Conservation (phyloP, 92 coral and sea anemone genomes). For the Epizoanthus illoricatus region DNA sequence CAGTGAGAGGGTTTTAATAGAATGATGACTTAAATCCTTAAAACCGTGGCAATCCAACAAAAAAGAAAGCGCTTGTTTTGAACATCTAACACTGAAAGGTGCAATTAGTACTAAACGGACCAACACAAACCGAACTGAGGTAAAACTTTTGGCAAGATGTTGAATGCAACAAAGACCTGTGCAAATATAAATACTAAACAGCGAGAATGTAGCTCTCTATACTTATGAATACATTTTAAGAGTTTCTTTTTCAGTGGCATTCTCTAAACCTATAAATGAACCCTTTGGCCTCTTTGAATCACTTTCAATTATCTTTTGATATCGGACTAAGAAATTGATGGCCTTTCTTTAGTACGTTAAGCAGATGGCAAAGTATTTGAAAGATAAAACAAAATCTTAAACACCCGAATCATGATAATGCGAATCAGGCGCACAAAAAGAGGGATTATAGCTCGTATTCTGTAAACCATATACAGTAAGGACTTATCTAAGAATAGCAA, state of each 20-base stretch:
- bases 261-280: background rate
- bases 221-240: background rate
- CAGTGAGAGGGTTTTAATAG: background rate
- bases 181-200: background rate
- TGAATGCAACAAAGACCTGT: no score
- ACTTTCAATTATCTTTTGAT: background rate
- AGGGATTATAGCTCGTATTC: constrained; percentile 28
- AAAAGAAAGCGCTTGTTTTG: constrained; percentile 19
- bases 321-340: background rate
- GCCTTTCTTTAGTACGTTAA: background rate
- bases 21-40: background rate
- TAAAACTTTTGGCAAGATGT: constrained; percentile 11
- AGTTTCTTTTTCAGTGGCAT: no score
- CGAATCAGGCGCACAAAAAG: constrained; percentile 1
- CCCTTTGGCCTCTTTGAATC: background rate
- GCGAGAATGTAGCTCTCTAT: background rate
- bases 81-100: constrained; percentile 12
- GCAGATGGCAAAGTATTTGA: constrained; percentile 15
- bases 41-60: constrained; percentile 3
- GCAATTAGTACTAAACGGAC: constrained; percentile 25
- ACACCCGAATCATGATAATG: background rate
- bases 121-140: constrained; percentile 17
- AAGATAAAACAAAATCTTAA: constrained; percentile 10
- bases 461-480: constrained; percentile 15
- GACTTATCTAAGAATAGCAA: constrained; percentile 8